These are phyloP conservation scores for Elysia crispata DNA, from an alignment of 2,888 invertebrate genomes.

Conservation along the genomic window DNA sequence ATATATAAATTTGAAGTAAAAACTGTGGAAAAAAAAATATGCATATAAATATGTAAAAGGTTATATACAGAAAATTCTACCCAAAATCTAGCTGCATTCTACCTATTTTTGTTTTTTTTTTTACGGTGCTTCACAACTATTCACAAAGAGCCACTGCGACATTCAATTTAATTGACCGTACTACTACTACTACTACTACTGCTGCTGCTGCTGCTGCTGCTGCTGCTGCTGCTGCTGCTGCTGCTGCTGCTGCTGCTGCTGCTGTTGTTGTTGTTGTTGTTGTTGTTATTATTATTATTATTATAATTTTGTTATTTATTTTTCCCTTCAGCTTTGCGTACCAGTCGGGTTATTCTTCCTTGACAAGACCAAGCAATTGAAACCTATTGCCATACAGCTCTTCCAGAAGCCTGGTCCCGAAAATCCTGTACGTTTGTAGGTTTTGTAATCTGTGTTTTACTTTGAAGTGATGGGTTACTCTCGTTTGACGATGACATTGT, in stretches of 20 bases:
- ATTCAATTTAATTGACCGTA: too few species aligned
- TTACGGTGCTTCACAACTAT: too few species aligned
- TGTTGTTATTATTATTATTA: neutral
- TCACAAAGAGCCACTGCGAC: too few species aligned
- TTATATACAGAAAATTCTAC: too few species aligned
- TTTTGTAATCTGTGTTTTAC: neutral
- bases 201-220: constrained; percentile 55
- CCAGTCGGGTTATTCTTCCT: constrained; percentile 78
- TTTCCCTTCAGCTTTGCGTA: constrained; percentile 67
- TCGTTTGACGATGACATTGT: too few species aligned
- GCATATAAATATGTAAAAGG: too few species aligned
- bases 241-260: constrained; percentile 2
- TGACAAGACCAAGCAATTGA: constrained; percentile 73
- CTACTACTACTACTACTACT: constrained; percentile 47
- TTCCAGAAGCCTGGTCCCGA: constrained; percentile 76
- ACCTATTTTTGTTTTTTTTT: too few species aligned
- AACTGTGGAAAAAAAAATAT: too few species aligned
- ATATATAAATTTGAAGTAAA: too few species aligned
- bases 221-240: constrained; percentile 55
- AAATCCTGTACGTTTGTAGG: constrained; percentile 75
- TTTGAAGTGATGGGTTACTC: too few species aligned
- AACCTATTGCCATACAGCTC: constrained; percentile 79
- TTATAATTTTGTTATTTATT: neutral
- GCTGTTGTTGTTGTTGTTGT: neutral
- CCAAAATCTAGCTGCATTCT: too few species aligned